phyloP scores from a whole-genome alignment of 2,113 vertebrate genomes.

The Ondatra zibethicus region DNA sequence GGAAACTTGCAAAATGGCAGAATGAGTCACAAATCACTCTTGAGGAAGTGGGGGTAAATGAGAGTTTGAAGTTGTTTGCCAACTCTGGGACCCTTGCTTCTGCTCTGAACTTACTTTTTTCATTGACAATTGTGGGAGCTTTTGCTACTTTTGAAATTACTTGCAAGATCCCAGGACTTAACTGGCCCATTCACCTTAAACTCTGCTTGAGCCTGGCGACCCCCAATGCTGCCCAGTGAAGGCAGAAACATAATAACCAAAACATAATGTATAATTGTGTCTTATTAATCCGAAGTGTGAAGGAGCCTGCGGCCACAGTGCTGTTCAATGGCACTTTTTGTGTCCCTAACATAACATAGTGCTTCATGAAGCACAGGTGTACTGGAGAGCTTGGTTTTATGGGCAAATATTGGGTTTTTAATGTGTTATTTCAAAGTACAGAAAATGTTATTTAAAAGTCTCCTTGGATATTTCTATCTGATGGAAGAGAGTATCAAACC shows the following conservation, averaged over 20 bases:
- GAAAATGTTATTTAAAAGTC: not conserved
- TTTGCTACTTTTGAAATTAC: not conserved
- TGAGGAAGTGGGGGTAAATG: not conserved
- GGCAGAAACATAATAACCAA: not conserved
- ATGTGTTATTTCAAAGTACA: not conserved
- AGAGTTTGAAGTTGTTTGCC: not conserved
- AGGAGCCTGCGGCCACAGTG: fast-evolving
- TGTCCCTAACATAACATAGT: not conserved
- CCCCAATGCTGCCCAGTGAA: fast-evolving
- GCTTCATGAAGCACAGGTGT: fast-evolving
- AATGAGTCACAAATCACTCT: not conserved
- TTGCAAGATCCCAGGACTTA: not conserved
- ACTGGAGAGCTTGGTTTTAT: not conserved
- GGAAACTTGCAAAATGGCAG: not conserved
- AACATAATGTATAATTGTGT: fast-evolving
- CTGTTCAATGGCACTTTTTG: not conserved
- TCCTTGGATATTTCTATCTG: not conserved
- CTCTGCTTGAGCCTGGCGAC: not conserved
- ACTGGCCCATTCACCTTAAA: not conserved
- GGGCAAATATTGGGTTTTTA: not conserved
- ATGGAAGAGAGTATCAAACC: not conserved
- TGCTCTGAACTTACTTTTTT: not conserved
- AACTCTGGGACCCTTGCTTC: not conserved
- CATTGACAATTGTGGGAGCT: not conserved
- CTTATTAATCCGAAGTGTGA: not conserved